Evolutionary conservation across 37 sponge, comb jelly and placozoan species (phyloP).

Genomic region (Chondrosia reniformis): DNA sequence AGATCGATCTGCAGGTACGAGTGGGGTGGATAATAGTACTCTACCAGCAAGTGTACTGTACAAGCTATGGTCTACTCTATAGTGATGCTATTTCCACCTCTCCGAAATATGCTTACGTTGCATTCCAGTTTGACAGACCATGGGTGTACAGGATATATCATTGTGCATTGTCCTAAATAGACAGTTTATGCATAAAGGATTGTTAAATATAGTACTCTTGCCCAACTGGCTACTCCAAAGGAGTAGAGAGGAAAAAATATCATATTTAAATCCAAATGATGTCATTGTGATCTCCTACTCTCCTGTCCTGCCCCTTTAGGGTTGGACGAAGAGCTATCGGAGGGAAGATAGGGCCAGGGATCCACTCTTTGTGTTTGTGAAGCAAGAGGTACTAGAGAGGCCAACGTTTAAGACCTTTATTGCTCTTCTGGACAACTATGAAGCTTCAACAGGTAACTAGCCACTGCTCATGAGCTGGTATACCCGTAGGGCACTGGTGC

Average conservation of each 20-base stretch:
- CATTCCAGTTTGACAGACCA: too few species aligned
- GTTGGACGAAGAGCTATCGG: constrained; percentile 56
- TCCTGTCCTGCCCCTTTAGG: neutral
- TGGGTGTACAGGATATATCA: too few species aligned
- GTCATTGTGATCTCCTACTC: too few species aligned
- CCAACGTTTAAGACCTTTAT: constrained; percentile 80
- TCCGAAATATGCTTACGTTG: neutral
- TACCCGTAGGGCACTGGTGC: too few species aligned
- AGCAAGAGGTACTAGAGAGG: constrained; percentile 47
- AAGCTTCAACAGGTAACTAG: constrained; percentile 47
- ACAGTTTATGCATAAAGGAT: too few species aligned
- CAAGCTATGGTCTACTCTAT: too few species aligned
- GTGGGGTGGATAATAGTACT: neutral
- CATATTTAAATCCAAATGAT: too few species aligned
- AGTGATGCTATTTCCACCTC: neutral
- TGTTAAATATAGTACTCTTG: too few species aligned
- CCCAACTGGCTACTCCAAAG: too few species aligned
- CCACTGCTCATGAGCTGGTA: too few species aligned
- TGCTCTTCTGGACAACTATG: constrained; percentile 90
- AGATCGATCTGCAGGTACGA: constrained; percentile 68
- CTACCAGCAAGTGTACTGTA: neutral
- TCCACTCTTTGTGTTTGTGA: constrained; percentile 72
- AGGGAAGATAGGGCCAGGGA: constrained; percentile 61
- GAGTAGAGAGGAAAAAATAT: too few species aligned
- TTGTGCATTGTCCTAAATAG: too few species aligned